These are phyloP conservation scores for Drosophila mayri DNA, from an alignment of 1,140 invertebrate genomes.

Conservation along the genomic window DNA sequence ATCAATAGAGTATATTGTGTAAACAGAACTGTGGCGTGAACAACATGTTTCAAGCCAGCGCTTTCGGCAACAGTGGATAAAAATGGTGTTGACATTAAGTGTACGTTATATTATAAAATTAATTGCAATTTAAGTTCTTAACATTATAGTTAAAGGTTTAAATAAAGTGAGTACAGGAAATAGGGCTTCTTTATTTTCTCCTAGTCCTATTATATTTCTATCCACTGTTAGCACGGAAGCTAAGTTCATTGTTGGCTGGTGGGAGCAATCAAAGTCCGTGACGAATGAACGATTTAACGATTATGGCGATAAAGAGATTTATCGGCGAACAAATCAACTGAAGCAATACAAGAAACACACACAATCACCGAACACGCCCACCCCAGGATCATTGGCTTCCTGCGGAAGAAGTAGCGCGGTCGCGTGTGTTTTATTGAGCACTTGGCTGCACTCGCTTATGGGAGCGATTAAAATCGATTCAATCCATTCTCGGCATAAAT, in stretches of 20 bases:
- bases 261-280: slow-evolving; percentile 71
- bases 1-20: slow-evolving; percentile 1
- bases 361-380: slow-evolving; percentile 13
- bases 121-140: no score
- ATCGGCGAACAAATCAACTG: slow-evolving; percentile 74
- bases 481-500: slow-evolving; percentile 74
- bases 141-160: no score
- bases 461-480: slow-evolving; percentile 80
- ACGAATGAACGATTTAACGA: slow-evolving; percentile 79
- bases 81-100: neutral
- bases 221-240: slow-evolving; percentile 3
- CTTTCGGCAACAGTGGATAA: neutral
- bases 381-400: slow-evolving; percentile 31
- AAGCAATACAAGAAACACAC: slow-evolving; percentile 54
- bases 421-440: slow-evolving; percentile 77
- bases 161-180: neutral
- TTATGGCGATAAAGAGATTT: slow-evolving; percentile 83
- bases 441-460: slow-evolving; percentile 75
- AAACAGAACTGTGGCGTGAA: slow-evolving; percentile 2
- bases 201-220: neutral
- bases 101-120: no score
- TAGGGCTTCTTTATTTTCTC: neutral
- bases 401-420: slow-evolving; percentile 32
- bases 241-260: slow-evolving; percentile 28
- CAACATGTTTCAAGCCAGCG: neutral